Conservation (phyloP, 2,888 invertebrate genomes). For the Sinhomidia bicolor region DNA sequence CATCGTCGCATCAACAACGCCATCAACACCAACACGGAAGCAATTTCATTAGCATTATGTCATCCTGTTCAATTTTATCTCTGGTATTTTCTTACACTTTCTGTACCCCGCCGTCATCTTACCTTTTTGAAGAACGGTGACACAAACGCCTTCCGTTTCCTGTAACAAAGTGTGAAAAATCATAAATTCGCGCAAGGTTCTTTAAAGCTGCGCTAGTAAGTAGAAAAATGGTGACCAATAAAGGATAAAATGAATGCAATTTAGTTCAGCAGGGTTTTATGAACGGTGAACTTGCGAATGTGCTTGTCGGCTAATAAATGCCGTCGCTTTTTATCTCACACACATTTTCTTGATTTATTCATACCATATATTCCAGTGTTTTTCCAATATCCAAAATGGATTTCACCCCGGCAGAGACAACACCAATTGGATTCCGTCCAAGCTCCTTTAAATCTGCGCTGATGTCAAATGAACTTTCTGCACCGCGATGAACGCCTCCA, state of each 20-base stretch:
- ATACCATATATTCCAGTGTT: conserved; percentile 96
- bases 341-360: conserved; percentile 76
- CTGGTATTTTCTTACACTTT: neutral
- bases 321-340: neutral
- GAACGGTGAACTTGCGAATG: neutral
- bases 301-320: neutral
- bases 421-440: conserved; percentile 92
- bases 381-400: conserved; percentile 97
- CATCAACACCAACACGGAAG: neutral
- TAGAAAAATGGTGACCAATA: neutral
- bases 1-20: neutral
- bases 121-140: conserved; percentile 76
- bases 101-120: neutral
- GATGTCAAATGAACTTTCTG: conserved; percentile 92
- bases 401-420: conserved; percentile 98
- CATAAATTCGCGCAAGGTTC: neutral
- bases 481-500: conserved; percentile 97
- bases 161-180: conserved; percentile 29
- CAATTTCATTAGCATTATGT: conserved; percentile 62
- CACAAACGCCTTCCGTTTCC: conserved; percentile 80
- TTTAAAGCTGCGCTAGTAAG: neutral
- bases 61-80: neutral
- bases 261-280: neutral
- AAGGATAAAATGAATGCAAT: conserved; percentile 9
- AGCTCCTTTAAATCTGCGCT: conserved; percentile 97